Evolutionary conservation across 2,113 vertebrate species (phyloP).

Genomic region (Limanda limanda): DNA sequence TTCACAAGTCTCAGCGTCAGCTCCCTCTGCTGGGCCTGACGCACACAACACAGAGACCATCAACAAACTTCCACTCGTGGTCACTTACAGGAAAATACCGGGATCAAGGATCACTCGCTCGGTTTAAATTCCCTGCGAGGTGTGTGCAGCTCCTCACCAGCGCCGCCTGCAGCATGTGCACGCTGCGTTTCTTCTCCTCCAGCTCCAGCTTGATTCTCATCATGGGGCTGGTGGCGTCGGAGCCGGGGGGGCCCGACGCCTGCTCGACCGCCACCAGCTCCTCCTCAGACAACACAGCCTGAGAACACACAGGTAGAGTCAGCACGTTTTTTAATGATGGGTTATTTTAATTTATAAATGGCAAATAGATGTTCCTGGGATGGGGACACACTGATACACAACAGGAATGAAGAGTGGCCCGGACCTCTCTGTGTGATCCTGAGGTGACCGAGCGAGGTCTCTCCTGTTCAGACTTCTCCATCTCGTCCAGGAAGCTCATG

Average conservation of each 20-base stretch:
- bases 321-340: background rate
- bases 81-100: no score
- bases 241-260: slow-evolving; percentile 84
- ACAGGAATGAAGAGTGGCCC: background rate
- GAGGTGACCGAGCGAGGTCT: slow-evolving; percentile 86
- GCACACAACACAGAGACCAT: background rate
- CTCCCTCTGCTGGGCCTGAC: slow-evolving; percentile 91
- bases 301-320: slow-evolving; percentile 5
- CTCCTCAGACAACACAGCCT: slow-evolving; percentile 86
- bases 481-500: slow-evolving; percentile 95
- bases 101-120: no score
- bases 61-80: background rate
- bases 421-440: slow-evolving; percentile 84
- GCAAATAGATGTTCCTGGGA: no score
- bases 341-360: no score
- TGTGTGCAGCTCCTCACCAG: slow-evolving; percentile 79
- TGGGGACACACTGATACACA: no score
- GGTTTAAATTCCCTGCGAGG: background rate
- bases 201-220: slow-evolving; percentile 91
- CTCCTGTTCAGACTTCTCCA: slow-evolving; percentile 92
- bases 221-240: slow-evolving; percentile 84
- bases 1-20: slow-evolving; percentile 86
- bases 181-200: slow-evolving; percentile 90
- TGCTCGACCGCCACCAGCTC: slow-evolving; percentile 85
- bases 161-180: slow-evolving; percentile 89